phyloP scores from a whole-genome alignment of 2,113 vertebrate genomes.

The Dipodomys merriami region DNA sequence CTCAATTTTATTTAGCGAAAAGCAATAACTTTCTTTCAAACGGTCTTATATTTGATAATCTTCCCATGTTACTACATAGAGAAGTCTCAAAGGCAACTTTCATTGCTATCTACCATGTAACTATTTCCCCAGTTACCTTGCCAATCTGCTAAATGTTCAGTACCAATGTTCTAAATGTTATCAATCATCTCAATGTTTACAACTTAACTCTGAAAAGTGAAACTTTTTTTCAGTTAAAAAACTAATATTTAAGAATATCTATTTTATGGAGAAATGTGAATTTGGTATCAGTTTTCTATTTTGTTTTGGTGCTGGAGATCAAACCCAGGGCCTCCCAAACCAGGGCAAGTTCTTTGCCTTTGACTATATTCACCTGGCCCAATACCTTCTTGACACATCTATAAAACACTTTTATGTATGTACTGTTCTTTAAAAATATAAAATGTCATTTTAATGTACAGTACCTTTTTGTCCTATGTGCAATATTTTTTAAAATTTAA shows the following conservation, averaged over 20 bases:
- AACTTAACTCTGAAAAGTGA: slow-evolving; percentile 40
- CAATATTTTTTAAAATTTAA: background rate
- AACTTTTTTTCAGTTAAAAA: slow-evolving; percentile 10
- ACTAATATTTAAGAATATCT: background rate
- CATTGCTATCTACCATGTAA: background rate
- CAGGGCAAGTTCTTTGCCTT: too few species aligned
- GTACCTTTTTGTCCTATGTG: background rate
- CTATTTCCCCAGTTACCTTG: slow-evolving; percentile 13
- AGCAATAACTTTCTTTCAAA: too few species aligned
- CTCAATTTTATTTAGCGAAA: slow-evolving; percentile 15
- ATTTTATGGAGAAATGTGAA: too few species aligned
- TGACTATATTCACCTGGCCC: too few species aligned
- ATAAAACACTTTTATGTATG: background rate
- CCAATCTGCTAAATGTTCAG: background rate
- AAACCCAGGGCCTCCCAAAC: background rate
- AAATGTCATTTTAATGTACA: background rate
- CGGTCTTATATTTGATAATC: background rate
- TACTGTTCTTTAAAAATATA: background rate
- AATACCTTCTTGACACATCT: background rate
- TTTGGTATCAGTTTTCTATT: too few species aligned
- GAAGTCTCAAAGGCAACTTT: slow-evolving; percentile 53
- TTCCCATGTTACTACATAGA: slow-evolving; percentile 13
- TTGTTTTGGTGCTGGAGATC: background rate
- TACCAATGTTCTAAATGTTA: slow-evolving; percentile 41
- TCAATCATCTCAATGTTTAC: slow-evolving; percentile 39